Evolutionary conservation across 2,888 invertebrate species (phyloP), one percentile per base, ranked within the genome.

Genomic region (Rotaria socialis): DNA sequence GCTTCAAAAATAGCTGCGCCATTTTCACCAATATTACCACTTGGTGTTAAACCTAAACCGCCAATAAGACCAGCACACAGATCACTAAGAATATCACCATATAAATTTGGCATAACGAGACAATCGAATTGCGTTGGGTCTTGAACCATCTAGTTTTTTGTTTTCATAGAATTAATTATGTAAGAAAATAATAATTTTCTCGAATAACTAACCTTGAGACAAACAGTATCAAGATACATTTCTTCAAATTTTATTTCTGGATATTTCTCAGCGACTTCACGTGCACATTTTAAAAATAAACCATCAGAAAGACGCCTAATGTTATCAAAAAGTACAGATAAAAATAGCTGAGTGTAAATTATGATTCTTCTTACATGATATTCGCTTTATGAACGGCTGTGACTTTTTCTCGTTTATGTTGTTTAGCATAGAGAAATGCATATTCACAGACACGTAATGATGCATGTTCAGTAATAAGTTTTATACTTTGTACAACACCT

Each of bases 311-410:
- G 97, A 90, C 98, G 94, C 96, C 96, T 96, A 89, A n/a, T 35
- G 14, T 52, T 52, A 16, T 14, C 8, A 14, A 52, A 14, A 27
- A 67, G 16, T 5, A 67, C 3, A 19, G 35, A 27, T 16, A 3
- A 67, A 50, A 5, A 5, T 4, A 35, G 16, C 6, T 35, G 0
- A 27, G 14, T 11, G 16, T 35, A 35, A 24, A 58, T 8, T 10
- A 10, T 24, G 5, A 35, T 67, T 2, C 5, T 0, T 60, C 94
- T 93, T 92, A 95, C 97, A 98, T 98, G 90, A 98, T 97, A 90
- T 97, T 98, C 74, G 98, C 99, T 92, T 99, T 99, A 92, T 99
- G 99, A 5, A 99, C 99, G 87, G 97, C 99, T 3, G 98, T 99
- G 47, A 99, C 96, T 93, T 95, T 90, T 86, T 90, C 90, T 58